phyloP scores from a whole-genome alignment of 2,888 invertebrate genomes.

The Drosophila falleni region DNA sequence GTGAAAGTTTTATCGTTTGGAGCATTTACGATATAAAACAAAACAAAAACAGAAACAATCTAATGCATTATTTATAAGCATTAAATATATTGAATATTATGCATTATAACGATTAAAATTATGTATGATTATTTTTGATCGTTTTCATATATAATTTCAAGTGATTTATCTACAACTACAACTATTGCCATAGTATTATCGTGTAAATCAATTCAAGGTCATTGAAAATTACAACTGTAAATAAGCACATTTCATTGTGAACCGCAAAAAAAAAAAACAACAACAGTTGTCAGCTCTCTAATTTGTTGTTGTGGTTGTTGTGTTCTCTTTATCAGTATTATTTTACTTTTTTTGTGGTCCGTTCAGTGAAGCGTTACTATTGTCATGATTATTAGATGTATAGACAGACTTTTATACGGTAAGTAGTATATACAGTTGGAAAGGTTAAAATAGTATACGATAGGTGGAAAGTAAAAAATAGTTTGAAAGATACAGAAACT shows the following conservation, averaged over 20 bases:
- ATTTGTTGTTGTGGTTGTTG: slow-evolving; percentile 7
- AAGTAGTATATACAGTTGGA: neutral
- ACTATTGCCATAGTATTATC: slow-evolving; percentile 30
- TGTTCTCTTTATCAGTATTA: neutral
- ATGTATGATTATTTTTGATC: slow-evolving; percentile 12
- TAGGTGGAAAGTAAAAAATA: neutral
- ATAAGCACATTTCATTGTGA: slow-evolving; percentile 30
- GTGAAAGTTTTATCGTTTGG: slow-evolving; percentile 62
- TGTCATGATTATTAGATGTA: slow-evolving; percentile 29
- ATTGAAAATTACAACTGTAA: slow-evolving; percentile 44
- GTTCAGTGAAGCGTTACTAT: slow-evolving; percentile 44
- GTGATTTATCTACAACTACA: neutral
- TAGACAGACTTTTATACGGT: neutral
- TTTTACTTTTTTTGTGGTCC: slow-evolving; percentile 20
- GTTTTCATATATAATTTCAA: slow-evolving; percentile 24
- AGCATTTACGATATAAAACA: slow-evolving; percentile 42
- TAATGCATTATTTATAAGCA: slow-evolving; percentile 55
- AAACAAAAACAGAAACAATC: slow-evolving; percentile 12
- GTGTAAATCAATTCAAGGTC: slow-evolving; percentile 63
- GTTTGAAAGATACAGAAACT: neutral
- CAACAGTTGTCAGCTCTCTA: slow-evolving; percentile 22
- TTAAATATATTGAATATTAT: slow-evolving; percentile 26
- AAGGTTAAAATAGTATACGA: neutral
- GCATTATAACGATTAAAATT: slow-evolving; percentile 22
- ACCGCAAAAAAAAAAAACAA: slow-evolving; percentile 36